phyloP scores from a whole-genome alignment of 2,888 invertebrate species.

The Trachelus stipa region DNA sequence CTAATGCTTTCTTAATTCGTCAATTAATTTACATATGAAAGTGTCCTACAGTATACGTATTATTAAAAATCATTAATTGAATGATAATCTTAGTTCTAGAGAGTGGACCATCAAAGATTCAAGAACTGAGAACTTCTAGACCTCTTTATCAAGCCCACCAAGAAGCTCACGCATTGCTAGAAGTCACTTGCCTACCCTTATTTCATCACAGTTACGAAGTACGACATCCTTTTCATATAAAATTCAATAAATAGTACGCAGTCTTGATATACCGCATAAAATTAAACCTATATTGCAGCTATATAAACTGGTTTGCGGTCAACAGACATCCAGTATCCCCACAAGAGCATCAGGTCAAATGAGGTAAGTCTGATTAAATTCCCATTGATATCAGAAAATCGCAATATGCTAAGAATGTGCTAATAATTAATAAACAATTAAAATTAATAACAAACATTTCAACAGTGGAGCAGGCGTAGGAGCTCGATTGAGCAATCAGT shows the following conservation, averaged over 20 bases:
- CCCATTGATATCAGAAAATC: not conserved
- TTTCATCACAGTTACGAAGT: conserved; percentile 88
- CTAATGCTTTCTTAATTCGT: not conserved
- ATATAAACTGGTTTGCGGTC: conserved; percentile 78
- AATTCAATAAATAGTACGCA: conserved; percentile 15
- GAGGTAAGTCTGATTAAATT: conserved; percentile 66
- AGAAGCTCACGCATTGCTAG: conserved; percentile 79
- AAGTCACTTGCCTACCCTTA: conserved; percentile 79
- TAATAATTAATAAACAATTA: no score
- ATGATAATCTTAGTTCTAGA: conserved; percentile 68
- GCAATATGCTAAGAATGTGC: no score
- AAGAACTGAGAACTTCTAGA: conserved; percentile 79
- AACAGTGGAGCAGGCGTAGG: conserved; percentile 68
- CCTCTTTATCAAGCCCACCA: conserved; percentile 85
- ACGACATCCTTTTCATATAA: conserved; percentile 24
- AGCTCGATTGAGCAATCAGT: conserved; percentile 58
- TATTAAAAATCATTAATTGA: not conserved
- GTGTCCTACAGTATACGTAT: not conserved
- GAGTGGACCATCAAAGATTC: conserved; percentile 73
- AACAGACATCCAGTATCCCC: conserved; percentile 71
- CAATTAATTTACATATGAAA: not conserved
- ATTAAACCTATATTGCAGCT: conserved; percentile 70
- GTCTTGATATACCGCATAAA: not conserved
- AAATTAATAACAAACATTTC: conserved; percentile 1
- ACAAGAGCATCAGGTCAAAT: conserved; percentile 69